A percentile compares a stretch with the other conserved stretches of the same genome.
These are phyloP conservation scores for Sebastes kiyomatsui DNA, from an alignment of 2,797 vertebrate species.

Conservation along the genomic window DNA sequence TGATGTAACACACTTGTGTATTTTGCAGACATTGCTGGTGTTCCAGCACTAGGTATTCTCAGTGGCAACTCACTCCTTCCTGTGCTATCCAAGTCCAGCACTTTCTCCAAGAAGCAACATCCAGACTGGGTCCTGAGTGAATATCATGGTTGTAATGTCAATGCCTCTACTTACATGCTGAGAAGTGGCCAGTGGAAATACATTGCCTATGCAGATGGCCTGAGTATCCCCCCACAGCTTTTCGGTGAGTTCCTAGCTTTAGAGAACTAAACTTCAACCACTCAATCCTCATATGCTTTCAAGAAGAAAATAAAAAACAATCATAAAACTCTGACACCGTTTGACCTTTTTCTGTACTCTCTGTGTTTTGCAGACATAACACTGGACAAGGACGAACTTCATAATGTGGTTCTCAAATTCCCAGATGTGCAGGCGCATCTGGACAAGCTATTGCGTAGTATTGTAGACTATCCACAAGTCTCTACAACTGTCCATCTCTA, in stretches of 20 bases:
- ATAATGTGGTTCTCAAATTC: slow-evolving; percentile 84
- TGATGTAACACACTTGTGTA: not conserved
- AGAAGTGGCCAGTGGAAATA: slow-evolving; percentile 91
- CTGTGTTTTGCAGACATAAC: slow-evolving; percentile 85
- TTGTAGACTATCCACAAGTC: slow-evolving; percentile 89
- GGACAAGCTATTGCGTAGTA: slow-evolving; percentile 85
- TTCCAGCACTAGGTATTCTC: slow-evolving; percentile 78
- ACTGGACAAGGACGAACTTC: slow-evolving; percentile 89
- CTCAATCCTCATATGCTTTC: not conserved
- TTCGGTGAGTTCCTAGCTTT: slow-evolving; percentile 85
- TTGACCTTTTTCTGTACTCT: not conserved
- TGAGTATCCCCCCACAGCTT: slow-evolving; percentile 87
- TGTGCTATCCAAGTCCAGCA: slow-evolving; percentile 62
- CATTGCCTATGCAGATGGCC: slow-evolving; percentile 89
- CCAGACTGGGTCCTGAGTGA: slow-evolving; percentile 92
- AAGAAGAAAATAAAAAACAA: not conserved
- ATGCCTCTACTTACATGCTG: slow-evolving; percentile 95
- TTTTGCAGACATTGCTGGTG: slow-evolving; percentile 86
- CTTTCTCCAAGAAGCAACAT: slow-evolving; percentile 43
- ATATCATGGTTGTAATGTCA: slow-evolving; percentile 95
- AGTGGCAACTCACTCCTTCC: slow-evolving; percentile 93
- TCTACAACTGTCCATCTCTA: slow-evolving; percentile 88
- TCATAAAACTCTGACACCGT: not conserved
- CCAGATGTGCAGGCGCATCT: slow-evolving; percentile 78
- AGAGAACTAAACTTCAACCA: not conserved